A percentile compares a stretch with the other conserved stretches of the same genome.
Conservation (phyloP, 2,888 invertebrate genomes). For the Cyclophora punctaria region DNA sequence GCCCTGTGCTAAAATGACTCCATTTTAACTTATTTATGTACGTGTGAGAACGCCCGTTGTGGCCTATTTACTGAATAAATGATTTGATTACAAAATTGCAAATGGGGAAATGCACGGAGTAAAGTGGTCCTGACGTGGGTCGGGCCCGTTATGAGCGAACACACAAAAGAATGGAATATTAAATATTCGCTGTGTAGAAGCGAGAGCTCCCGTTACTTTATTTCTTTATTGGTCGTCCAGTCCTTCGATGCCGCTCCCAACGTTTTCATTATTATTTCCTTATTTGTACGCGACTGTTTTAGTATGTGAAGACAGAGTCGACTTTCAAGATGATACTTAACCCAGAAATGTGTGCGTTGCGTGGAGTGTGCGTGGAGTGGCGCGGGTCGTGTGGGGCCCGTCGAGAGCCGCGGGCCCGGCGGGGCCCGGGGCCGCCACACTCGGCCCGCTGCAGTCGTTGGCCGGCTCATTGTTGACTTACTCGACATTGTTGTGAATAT, state of each 20-base stretch:
- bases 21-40: slow-evolving; percentile 22
- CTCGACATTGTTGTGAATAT: slow-evolving; percentile 39
- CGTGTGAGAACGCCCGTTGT: slow-evolving; percentile 21
- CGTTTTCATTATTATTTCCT: slow-evolving; percentile 45
- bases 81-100: slow-evolving; percentile 25
- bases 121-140: slow-evolving; percentile 13
- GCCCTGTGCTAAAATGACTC: slow-evolving; percentile 18
- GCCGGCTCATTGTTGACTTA: slow-evolving; percentile 34
- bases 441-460: slow-evolving; percentile 25
- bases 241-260: slow-evolving; percentile 25
- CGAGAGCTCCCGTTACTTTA: slow-evolving; percentile 24
- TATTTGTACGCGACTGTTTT: slow-evolving; percentile 36
- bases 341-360: slow-evolving; percentile 34
- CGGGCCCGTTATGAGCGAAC: slow-evolving; percentile 12
- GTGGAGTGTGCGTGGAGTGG: slow-evolving; percentile 8
- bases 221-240: slow-evolving; percentile 27
- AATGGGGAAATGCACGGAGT: slow-evolving; percentile 20
- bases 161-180: slow-evolving; percentile 20
- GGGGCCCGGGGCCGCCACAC: slow-evolving; percentile 11
- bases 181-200: slow-evolving; percentile 16
- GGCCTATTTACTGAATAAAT: slow-evolving; percentile 26
- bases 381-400: not conserved
- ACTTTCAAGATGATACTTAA: slow-evolving; percentile 48
- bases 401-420: too few relatives aligned
- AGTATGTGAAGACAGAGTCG: slow-evolving; percentile 38